Evolutionary conservation across 2,888 invertebrate genomes (phyloP).

Genomic region (Thumatha senex): DNA sequence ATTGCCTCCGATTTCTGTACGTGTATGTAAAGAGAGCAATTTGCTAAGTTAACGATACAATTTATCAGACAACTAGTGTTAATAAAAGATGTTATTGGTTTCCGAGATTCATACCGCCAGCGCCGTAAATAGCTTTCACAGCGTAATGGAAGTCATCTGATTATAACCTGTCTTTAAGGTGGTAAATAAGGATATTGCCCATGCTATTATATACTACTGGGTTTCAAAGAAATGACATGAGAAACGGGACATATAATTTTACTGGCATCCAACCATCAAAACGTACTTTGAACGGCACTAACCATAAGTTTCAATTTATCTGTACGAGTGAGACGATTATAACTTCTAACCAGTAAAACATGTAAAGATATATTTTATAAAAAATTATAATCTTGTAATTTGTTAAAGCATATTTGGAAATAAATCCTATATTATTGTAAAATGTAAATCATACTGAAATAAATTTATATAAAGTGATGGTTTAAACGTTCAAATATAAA

Average conservation of each 20-base stretch:
- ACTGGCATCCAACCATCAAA: no score
- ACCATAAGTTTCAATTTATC: no score
- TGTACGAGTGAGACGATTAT: no score
- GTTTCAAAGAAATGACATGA: no score
- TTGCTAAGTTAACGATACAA: slow-evolving; percentile 19
- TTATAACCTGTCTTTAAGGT: no score
- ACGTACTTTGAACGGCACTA: no score
- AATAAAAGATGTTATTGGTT: slow-evolving; percentile 8
- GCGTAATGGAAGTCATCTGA: background rate
- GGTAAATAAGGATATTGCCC: no score
- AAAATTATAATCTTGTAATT: slow-evolving; percentile 12
- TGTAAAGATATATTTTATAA: slow-evolving; percentile 22
- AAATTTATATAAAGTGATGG: slow-evolving; percentile 32
- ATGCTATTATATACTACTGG: no score
- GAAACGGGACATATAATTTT: no score
- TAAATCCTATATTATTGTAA: slow-evolving; percentile 21
- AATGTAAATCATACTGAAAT: slow-evolving; percentile 38
- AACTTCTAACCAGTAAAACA: background rate
- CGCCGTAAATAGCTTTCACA: background rate
- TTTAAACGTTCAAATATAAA: slow-evolving; percentile 52
- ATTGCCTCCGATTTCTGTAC: slow-evolving; percentile 21
- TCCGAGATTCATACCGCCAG: background rate
- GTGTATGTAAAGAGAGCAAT: slow-evolving; percentile 19
- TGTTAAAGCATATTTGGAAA: slow-evolving; percentile 19
- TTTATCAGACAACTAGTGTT: slow-evolving; percentile 15